These are phyloP conservation scores for Mayetiola destructor DNA, from an alignment of 2,888 invertebrate genomes.

Conservation along the genomic window DNA sequence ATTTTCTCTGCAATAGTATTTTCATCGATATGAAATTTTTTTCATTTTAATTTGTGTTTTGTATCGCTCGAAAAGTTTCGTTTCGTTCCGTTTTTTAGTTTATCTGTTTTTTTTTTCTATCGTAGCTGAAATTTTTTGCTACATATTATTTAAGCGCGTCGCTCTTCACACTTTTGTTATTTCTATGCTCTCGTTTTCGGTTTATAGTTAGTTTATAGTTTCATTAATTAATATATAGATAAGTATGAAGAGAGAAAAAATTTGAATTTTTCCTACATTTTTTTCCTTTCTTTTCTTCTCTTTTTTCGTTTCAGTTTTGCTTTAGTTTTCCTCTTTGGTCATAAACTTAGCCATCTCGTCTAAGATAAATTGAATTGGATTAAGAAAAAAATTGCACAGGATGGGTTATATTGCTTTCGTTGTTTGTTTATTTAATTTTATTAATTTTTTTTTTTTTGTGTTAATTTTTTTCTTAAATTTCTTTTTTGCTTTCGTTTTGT, in stretches of 20 bases:
- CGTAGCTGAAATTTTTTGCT: no score
- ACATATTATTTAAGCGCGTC: no score
- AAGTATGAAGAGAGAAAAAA: background rate
- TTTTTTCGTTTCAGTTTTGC: no score
- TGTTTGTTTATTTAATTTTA: slow-evolving; percentile 13
- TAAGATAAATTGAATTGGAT: background rate
- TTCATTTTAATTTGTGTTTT: slow-evolving; percentile 5
- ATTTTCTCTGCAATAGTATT: background rate
- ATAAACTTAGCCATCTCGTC: no score
- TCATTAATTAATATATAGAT: background rate
- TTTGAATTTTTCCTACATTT: no score
- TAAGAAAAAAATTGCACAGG: slow-evolving; percentile 17
- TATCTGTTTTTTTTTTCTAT: background rate
- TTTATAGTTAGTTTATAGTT: background rate
- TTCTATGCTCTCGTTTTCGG: background rate
- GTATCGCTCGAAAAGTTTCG: background rate
- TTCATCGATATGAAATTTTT: slow-evolving; percentile 4
- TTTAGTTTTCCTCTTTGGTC: no score
- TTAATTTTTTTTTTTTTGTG: background rate
- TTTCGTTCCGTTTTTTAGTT: background rate
- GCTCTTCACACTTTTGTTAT: background rate
- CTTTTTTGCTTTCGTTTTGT: background rate
- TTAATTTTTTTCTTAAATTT: background rate
- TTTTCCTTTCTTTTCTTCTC: no score
- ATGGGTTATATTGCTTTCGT: slow-evolving; percentile 19